Evolutionary conservation across 2,113 vertebrate species (phyloP), one percentile per base, ranked within the genome.

Genomic region (Rhadina sibilatrix): DNA sequence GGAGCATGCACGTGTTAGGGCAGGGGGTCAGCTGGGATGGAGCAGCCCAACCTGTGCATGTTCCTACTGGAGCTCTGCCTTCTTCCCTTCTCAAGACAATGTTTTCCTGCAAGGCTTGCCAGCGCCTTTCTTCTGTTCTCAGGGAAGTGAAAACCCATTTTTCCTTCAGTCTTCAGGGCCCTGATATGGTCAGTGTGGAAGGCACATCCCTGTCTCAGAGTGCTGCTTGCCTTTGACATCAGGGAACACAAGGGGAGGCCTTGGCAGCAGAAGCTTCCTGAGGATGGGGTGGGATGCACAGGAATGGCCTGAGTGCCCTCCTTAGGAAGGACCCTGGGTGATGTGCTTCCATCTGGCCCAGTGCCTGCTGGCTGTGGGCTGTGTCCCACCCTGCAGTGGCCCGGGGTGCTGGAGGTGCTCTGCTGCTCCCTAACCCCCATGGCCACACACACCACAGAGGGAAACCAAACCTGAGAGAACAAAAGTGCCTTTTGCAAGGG

Each of bases 1-100:
- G 56, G 44, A 83, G 8, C 3, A 3, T 11, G 14, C 24, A 4
- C 0, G 0, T 4, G 5, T 42, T 16, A 6, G 60, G 47, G 38
- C 66, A 37, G 56, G 46, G 59, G 38, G 27, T 81, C 27, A 22
- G 79, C 57, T 81, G 9, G 13, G 18, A 4, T 12, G 12, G 40
- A 71, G n/a, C 79, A 81, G 19, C 60, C 57, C 50, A 33, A 5
- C 14, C 28, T n/a, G 12, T 2, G 2, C 18, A 14, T 8, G 40
- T 25, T 86, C 65, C 38, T 35, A 1, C 10, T 0, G 9, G 33
- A 61, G 19, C 35, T 35, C 49, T 3, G 3, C 16, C 30, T 60
- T 68, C 57, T 30, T 6, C 19, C 44, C 18, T 74, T 49, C 28
- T 76, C 24, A 28, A 20, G 42, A n/a, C 20, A 28, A 8, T 1